Conservation (phyloP, 2,888 invertebrate genomes). For the Drosophila suboccidentalis region DNA sequence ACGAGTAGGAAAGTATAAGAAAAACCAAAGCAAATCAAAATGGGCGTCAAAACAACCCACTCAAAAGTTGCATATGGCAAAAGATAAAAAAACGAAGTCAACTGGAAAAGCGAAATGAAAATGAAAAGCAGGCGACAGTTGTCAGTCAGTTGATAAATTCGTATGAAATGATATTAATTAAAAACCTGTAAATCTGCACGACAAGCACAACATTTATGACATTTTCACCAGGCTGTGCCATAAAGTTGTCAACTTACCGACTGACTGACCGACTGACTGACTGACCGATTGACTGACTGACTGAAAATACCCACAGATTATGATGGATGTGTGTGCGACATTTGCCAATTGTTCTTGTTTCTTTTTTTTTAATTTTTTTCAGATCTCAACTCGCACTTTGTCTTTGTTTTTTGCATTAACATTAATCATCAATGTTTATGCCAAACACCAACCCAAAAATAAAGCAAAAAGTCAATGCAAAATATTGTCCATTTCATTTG, state of each 20-base stretch:
- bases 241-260: constrained; percentile 54
- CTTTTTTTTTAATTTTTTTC: constrained; percentile 12
- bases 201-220: constrained; percentile 46
- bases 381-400: too few relatives aligned
- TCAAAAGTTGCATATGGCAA: constrained; percentile 28
- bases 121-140: constrained; percentile 38
- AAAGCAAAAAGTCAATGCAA: constrained; percentile 8
- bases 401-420: constrained; percentile 55
- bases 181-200: constrained; percentile 75
- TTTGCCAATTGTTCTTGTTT: constrained; percentile 62
- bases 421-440: constrained; percentile 70
- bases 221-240: constrained; percentile 44
- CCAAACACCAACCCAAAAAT: constrained; percentile 10
- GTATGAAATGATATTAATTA: constrained; percentile 75
- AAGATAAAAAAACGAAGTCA: constrained; percentile 33
- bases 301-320: constrained; percentile 48
- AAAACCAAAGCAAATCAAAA: constrained; percentile 27
- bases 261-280: not conserved
- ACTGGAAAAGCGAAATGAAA: constrained; percentile 26
- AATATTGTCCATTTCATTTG: constrained; percentile 45
- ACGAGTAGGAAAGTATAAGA: constrained; percentile 10
- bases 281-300: not conserved
- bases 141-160: constrained; percentile 66
- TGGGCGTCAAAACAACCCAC: constrained; percentile 51
- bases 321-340: constrained; percentile 68